Conservation (phyloP, 1,140 invertebrate species). For the Phthorimaea operculella region DNA sequence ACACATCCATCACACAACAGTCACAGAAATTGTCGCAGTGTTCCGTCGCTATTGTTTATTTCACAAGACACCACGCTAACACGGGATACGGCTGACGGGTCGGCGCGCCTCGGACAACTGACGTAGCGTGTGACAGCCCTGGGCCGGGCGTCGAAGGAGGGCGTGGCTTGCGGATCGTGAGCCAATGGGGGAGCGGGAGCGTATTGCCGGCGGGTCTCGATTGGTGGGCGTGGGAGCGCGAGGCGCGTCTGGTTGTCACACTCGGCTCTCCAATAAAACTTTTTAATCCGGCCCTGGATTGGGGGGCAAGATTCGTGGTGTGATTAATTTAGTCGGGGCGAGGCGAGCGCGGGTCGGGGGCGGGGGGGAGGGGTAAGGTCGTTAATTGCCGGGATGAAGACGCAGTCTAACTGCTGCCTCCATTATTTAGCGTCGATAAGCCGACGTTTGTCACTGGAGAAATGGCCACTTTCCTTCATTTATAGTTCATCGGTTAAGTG, state of each 20-base stretch:
- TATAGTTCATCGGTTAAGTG: slow-evolving; percentile 57
- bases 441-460: slow-evolving; percentile 57
- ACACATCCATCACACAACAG: slow-evolving; percentile 61
- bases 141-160: slow-evolving; percentile 36
- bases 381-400: slow-evolving; percentile 66
- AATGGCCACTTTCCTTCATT: slow-evolving; percentile 61
- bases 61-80: slow-evolving; percentile 29
- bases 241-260: slow-evolving; percentile 43
- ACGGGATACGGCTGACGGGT: slow-evolving; percentile 57
- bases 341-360: slow-evolving; percentile 10
- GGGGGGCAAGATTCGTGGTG: slow-evolving; percentile 63
- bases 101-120: slow-evolving; percentile 63
- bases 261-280: slow-evolving; percentile 61
- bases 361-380: slow-evolving; percentile 20
- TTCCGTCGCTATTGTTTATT: slow-evolving; percentile 29
- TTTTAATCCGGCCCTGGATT: slow-evolving; percentile 61
- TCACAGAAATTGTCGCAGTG: slow-evolving; percentile 43
- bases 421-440: slow-evolving; percentile 62
- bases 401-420: slow-evolving; percentile 57
- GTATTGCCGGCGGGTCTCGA: slow-evolving; percentile 20
- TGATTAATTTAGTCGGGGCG: slow-evolving; percentile 60
- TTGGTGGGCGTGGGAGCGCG: slow-evolving; percentile 29
- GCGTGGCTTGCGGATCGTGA: slow-evolving; percentile 25
- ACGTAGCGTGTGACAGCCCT: slow-evolving; percentile 55
- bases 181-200: slow-evolving; percentile 30